Conservation (phyloP, 2,888 invertebrate genomes). For the Allacma fusca region DNA sequence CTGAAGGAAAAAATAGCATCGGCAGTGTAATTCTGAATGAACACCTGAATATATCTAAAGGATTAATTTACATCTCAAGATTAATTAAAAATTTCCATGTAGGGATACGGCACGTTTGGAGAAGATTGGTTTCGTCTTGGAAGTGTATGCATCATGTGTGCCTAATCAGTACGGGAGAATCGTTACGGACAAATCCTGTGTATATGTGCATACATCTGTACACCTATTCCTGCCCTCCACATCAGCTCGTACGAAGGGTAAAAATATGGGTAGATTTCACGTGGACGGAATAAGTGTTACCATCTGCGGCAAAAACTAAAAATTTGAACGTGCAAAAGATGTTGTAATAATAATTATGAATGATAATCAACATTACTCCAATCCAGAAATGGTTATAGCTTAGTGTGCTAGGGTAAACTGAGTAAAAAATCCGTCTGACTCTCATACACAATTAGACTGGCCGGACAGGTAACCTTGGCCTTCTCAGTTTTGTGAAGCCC, state of each 20-base stretch:
- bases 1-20: neutral
- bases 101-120: neutral
- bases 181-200: no score
- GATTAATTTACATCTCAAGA: conserved; percentile 12
- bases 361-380: neutral
- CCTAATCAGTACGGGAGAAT: no score
- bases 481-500: conserved; percentile 38
- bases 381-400: neutral
- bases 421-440: conserved; percentile 3
- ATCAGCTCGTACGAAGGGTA: no score
- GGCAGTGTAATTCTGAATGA: neutral
- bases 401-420: neutral
- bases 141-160: neutral
- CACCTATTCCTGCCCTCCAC: no score
- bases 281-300: neutral
- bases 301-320: neutral
- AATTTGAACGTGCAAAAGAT: neutral
- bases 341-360: conserved; percentile 12
- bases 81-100: neutral
- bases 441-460: neutral
- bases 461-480: conserved; percentile 44
- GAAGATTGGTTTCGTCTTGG: neutral
- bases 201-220: no score
- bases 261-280: neutral
- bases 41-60: neutral